Conservation (phyloP, 2,888 invertebrate genomes). For the Nomada fucata region DNA sequence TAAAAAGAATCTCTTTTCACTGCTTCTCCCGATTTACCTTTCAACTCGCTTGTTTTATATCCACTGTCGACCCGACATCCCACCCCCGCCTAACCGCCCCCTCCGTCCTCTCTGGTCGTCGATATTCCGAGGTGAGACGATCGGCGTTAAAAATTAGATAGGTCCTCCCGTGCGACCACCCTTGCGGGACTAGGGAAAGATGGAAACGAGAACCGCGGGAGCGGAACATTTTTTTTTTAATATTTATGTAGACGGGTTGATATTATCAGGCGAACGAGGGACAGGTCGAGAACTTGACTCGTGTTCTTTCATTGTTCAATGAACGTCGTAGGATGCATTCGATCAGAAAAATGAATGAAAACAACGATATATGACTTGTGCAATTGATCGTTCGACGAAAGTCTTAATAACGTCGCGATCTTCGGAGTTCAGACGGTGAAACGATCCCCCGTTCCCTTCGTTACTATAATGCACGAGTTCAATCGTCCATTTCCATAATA, state of each 20-base stretch:
- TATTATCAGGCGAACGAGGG: constrained; percentile 14
- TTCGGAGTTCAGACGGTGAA: not conserved
- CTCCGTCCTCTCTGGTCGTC: constrained; percentile 51
- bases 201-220: constrained; percentile 33
- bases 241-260: constrained; percentile 11
- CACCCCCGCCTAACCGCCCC: constrained; percentile 6
- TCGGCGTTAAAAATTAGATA: constrained; percentile 75
- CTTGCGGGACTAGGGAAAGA: constrained; percentile 12
- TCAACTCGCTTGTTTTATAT: constrained; percentile 80
- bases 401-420: constrained; percentile 2
- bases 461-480: constrained; percentile 34
- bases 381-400: too few relatives aligned
- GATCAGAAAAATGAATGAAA: not conserved
- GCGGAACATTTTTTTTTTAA: constrained; percentile 19
- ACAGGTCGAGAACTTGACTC: constrained; percentile 5
- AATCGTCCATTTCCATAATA: constrained; percentile 70
- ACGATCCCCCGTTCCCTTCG: constrained; percentile 17
- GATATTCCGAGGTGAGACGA: constrained; percentile 73
- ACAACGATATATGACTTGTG: not conserved
- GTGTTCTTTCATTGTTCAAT: not conserved
- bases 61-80: constrained; percentile 44
- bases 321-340: not conserved
- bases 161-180: constrained; percentile 42
- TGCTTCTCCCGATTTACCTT: constrained; percentile 79
- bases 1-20: constrained; percentile 77